phyloP scores from a whole-genome alignment of 2,113 vertebrate species.

The Tragelaphus buxtoni region DNA sequence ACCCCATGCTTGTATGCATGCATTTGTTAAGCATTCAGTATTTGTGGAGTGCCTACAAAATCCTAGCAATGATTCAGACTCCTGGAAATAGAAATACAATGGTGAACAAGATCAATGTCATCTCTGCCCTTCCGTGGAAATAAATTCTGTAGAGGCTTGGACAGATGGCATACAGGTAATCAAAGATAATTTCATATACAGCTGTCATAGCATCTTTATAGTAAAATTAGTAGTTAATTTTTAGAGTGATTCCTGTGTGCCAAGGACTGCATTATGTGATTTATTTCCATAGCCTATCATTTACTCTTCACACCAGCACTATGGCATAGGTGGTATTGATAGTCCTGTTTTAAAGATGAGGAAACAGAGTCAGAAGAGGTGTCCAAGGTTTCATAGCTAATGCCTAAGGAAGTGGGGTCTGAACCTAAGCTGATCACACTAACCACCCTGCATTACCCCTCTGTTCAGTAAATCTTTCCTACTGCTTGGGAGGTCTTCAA shows the following conservation, averaged over 20 bases:
- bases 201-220: neutral
- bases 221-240: neutral
- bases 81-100: neutral
- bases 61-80: neutral
- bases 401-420: neutral
- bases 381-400: neutral
- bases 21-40: neutral
- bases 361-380: neutral
- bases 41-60: neutral
- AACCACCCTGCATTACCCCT: neutral
- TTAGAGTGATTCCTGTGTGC: neutral
- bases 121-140: neutral
- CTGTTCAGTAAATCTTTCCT: neutral
- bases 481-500: neutral
- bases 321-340: neutral
- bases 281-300: neutral
- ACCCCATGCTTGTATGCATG: neutral
- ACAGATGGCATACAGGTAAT: neutral
- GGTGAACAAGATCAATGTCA: neutral
- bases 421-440: neutral
- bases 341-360: slow-evolving; percentile 24
- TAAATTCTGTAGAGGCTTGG: neutral
- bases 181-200: neutral
- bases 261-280: neutral
- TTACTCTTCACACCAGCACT: neutral